Evolutionary conservation across 2,888 invertebrate species (phyloP), one percentile per base, ranked within the genome.

Genomic region (Bembecia ichneumoniformis): DNA sequence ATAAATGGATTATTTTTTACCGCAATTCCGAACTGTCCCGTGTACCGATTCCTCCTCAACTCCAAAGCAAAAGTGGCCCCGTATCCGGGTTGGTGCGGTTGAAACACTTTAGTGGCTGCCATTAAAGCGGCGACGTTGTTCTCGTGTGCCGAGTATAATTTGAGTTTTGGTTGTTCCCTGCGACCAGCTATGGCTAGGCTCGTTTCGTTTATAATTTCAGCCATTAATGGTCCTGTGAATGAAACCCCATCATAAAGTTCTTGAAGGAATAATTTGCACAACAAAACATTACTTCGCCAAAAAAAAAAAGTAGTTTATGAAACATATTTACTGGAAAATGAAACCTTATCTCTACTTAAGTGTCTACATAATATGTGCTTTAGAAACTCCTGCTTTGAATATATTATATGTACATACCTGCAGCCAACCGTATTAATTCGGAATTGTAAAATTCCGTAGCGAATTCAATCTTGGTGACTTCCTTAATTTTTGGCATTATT

Each of bases 71-170:
- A 78, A 0, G 89, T 83, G 17, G 90, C 69, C 0, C 89, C 88
- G 58, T 90, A 91, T 11, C 77, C 81, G 0, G 91, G 91, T 52
- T 90, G 86, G 50, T 90, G 89, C 0, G 88, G 79, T 50, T 86
- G 68, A 62, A 84, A 92, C 1, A 90, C 84, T 10, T 80, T 76
- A 0, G 90, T 75, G 2, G 89, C 88, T 1, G 83, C 77, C 63
- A 92, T 79, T n/a, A 91, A 55, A 0, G 87, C 87, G 0, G 90
- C 89, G 1, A 92, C 84, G 36, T 91, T 91, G 48, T 90, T 89
- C 66, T 92, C 92, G 64, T 92, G 92, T 0, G 87, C 90, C 1
- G 90, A 89, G 59, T 87, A 89, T 49, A 91, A 60, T 40, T 78
- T 73, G 16, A 91, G 53, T 58, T 87, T 89, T 0, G 77, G 74